A percentile compares a stretch with the other conserved stretches of the same genome.
These are phyloP conservation scores for Turdus rufiventris DNA, from an alignment of 2,113 vertebrate genomes.

Conservation along the genomic window DNA sequence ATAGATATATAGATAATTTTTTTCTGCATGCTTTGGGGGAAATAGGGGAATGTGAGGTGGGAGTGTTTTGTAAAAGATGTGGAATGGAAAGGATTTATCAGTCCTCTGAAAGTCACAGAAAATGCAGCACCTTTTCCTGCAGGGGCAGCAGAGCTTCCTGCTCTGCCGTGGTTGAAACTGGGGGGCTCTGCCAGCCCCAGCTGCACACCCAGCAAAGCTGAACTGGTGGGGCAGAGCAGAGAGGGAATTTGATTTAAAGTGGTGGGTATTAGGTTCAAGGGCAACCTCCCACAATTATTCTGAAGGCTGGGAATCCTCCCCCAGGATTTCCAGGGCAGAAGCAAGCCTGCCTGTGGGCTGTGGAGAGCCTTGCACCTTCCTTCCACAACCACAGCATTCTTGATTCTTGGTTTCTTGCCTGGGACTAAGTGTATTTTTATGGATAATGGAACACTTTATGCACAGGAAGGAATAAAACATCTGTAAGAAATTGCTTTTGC, in stretches of 20 bases:
- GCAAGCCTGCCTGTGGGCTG: rapidly evolving
- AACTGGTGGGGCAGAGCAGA: not conserved
- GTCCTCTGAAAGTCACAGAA: not conserved
- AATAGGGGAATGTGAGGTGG: not conserved
- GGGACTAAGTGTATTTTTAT: not conserved
- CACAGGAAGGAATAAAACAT: not conserved
- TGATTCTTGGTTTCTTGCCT: not conserved
- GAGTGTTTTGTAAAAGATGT: not conserved
- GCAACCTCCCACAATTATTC: not conserved
- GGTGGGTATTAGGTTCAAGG: not conserved
- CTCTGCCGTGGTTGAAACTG: not conserved
- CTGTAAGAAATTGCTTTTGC: not conserved
- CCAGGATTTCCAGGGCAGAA: not conserved
- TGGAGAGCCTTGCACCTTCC: not conserved
- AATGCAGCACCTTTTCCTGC: not conserved
- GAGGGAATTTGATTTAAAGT: not conserved
- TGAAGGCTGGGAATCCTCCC: not conserved
- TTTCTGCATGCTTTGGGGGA: not conserved
- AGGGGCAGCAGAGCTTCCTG: not conserved
- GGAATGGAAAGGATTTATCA: not conserved
- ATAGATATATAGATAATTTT: too few species aligned
- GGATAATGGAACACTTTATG: not conserved
- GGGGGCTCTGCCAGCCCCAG: not conserved
- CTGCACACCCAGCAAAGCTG: not conserved
- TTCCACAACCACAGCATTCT: not conserved